Conservation (phyloP, 1,140 invertebrate species). For the Drosophila athabasca region DNA sequence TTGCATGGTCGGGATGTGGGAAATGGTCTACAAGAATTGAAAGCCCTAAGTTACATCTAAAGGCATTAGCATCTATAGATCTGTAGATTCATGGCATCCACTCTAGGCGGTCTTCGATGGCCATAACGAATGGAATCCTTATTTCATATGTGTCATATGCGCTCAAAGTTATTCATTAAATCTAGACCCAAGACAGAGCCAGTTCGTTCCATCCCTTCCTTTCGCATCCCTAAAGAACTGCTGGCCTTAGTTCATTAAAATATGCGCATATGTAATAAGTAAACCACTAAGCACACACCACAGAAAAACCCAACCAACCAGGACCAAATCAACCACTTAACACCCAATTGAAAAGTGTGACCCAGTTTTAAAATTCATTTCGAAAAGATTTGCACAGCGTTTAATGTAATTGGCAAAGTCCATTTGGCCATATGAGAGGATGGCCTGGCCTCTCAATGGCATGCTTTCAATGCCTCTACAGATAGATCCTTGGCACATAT, state of each 20-base stretch:
- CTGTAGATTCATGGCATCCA: no score
- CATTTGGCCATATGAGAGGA: conserved; percentile 40
- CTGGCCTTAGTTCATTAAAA: conserved; percentile 33
- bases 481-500: conserved; percentile 32
- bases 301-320: background rate
- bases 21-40: no score
- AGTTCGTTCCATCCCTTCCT: background rate
- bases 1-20: no score
- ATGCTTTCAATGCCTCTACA: conserved; percentile 22
- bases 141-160: no score
- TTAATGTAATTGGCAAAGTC: conserved; percentile 54
- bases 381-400: conserved; percentile 27
- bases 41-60: no score
- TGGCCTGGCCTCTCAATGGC: no score
- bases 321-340: conserved; percentile 49
- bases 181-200: background rate
- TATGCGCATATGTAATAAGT: conserved; percentile 55
- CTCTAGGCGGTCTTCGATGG: no score
- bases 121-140: no score
- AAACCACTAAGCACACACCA: conserved; percentile 25
- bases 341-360: conserved; percentile 60
- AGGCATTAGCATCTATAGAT: no score
- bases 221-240: conserved; percentile 11
- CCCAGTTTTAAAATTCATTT: conserved; percentile 54
- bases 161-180: background rate